These are phyloP conservation scores for Macrotus californicus DNA, from an alignment of 2,113 vertebrate species.

Conservation along the genomic window DNA sequence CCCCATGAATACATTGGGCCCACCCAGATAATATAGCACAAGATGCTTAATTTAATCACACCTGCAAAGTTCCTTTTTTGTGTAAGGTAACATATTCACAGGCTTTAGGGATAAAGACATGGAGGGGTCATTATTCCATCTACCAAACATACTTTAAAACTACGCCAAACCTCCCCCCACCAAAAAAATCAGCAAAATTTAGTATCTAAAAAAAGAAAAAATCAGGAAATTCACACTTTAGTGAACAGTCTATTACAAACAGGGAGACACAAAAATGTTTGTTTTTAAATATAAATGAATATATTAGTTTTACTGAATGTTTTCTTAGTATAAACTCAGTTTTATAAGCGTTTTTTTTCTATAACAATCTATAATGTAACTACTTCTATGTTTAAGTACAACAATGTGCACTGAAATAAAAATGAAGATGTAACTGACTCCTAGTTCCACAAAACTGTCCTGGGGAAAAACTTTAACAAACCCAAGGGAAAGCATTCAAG, in stretches of 20 bases:
- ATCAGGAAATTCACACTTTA: background rate
- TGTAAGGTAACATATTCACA: background rate
- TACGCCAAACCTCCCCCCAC: background rate
- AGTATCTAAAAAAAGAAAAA: background rate
- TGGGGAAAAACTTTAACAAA: conserved; percentile 92
- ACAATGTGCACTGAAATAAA: conserved; percentile 87
- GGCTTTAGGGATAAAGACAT: background rate
- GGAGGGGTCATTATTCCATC: background rate
- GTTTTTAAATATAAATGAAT: background rate
- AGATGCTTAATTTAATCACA: background rate
- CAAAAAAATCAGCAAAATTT: background rate
- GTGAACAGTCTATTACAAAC: background rate
- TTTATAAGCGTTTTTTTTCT: background rate
- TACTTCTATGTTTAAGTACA: background rate
- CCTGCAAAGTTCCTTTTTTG: background rate
- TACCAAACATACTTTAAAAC: background rate
- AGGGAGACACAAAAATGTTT: background rate
- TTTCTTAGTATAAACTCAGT: background rate
- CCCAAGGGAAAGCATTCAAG: conserved; percentile 89
- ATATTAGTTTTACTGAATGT: background rate
- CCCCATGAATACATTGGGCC: background rate
- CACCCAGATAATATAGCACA: background rate
- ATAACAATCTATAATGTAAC: background rate
- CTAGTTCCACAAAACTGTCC: conserved; percentile 93
- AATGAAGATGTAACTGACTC: conserved; percentile 87